Conservation (phyloP, 1,140 invertebrate species). For the Drosophila littoralis region DNA sequence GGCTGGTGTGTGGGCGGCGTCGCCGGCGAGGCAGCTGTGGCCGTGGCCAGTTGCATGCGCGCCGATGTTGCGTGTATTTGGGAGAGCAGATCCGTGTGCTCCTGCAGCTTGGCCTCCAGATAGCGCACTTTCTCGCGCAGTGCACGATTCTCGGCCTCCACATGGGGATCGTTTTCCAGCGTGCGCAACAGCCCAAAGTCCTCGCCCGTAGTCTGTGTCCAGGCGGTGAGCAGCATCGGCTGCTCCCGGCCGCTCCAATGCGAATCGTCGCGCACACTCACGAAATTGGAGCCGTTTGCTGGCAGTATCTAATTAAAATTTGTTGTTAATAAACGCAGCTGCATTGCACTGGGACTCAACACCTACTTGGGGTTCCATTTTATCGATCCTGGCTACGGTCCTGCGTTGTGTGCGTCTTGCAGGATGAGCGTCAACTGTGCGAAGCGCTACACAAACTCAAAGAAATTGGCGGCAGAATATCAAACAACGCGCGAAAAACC, state of each 20-base stretch:
- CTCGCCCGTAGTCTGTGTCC: conserved; percentile 67
- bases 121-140: conserved; percentile 69
- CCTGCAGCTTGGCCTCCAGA: conserved; percentile 64
- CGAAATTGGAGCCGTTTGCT: conserved; percentile 41
- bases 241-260: conserved; percentile 24
- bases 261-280: conserved; percentile 17
- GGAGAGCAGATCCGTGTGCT: conserved; percentile 67
- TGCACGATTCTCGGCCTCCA: conserved; percentile 54
- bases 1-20: conserved; percentile 23
- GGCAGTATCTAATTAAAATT: conserved; percentile 22
- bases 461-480: conserved; percentile 71
- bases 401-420: conserved; percentile 24
- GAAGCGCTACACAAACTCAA: conserved; percentile 25
- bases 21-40: conserved; percentile 32
- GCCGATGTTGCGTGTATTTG: conserved; percentile 68
- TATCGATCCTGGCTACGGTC: conserved; percentile 15
- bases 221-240: conserved; percentile 64
- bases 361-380: conserved; percentile 64
- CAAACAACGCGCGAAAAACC: conserved; percentile 50
- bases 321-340: not conserved
- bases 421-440: conserved; percentile 55
- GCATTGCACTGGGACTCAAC: not conserved
- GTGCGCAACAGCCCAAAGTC: conserved; percentile 59
- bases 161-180: conserved; percentile 25
- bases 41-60: conserved; percentile 53